phyloP scores from a whole-genome alignment of 2,888 invertebrate species.

The Mythimna albipuncta region DNA sequence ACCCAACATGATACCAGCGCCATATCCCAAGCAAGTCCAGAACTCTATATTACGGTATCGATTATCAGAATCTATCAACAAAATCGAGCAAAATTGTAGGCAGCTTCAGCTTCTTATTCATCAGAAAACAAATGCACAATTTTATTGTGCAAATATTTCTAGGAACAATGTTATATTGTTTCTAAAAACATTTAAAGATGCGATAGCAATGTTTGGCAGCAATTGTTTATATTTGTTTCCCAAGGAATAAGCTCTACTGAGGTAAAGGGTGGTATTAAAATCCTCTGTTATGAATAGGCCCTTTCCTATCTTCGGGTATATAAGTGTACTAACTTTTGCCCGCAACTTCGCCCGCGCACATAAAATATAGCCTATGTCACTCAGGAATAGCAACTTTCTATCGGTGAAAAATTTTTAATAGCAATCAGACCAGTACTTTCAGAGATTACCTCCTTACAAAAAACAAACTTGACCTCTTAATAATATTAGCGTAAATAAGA shows the following conservation, averaged over 20 bases:
- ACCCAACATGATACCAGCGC: too few relatives aligned
- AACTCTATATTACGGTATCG: neutral
- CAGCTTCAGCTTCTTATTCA: constrained; percentile 1
- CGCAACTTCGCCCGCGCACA: too few relatives aligned
- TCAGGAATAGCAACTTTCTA: too few relatives aligned
- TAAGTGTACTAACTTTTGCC: too few relatives aligned
- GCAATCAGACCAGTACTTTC: too few relatives aligned
- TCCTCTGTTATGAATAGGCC: constrained; percentile 38
- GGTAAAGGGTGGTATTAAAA: neutral
- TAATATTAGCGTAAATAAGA: neutral
- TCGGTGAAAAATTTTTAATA: too few relatives aligned
- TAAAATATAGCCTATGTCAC: too few relatives aligned
- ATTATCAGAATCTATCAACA: neutral
- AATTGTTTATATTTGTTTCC: neutral
- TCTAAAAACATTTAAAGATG: neutral
- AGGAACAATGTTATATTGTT: too few relatives aligned
- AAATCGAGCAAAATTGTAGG: constrained; percentile 41
- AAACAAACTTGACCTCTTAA: too few relatives aligned
- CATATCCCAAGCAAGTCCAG: too few relatives aligned
- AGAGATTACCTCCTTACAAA: too few relatives aligned
- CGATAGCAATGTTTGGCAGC: neutral
- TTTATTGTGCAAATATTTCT: too few relatives aligned
- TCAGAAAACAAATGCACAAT: neutral
- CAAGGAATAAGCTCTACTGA: constrained; percentile 22
- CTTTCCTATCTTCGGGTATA: constrained; percentile 6